Percentiles rank a stretch among this genome's conserved stretches.
Evolutionary conservation across 2,797 vertebrate species (phyloP).

Genomic region (Serranus cabrilla): DNA sequence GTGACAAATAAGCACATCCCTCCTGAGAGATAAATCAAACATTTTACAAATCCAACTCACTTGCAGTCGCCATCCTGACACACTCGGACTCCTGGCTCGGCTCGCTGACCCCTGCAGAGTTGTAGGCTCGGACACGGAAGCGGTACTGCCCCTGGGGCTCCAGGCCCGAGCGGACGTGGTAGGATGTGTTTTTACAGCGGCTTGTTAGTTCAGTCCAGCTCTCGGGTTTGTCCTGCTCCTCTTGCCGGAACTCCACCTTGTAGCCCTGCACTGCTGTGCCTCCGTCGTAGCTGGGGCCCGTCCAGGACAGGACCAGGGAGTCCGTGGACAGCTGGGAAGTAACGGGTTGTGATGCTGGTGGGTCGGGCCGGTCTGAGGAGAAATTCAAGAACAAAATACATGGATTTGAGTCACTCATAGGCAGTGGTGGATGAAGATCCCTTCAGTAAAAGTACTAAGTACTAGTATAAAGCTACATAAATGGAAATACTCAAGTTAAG

Average conservation of each 20-base stretch:
- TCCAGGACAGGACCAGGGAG: conserved; percentile 88
- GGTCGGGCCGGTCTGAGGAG: conserved; percentile 81
- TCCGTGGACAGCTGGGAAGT: conserved; percentile 78
- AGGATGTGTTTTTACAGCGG: conserved; percentile 83
- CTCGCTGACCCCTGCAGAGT: conserved; percentile 82
- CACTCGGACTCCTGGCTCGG: conserved; percentile 81
- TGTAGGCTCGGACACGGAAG: conserved; percentile 86
- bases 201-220: conserved; percentile 78
- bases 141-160: conserved; percentile 77
- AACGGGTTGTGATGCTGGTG: conserved; percentile 83
- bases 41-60: conserved; percentile 58
- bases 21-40: not conserved
- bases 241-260: conserved; percentile 78
- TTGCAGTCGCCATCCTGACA: conserved; percentile 77
- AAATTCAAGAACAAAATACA: not conserved
- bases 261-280: conserved; percentile 86
- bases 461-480: no score
- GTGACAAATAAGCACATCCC: not conserved
- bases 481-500: no score
- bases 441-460: no score
- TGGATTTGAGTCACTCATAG: not conserved
- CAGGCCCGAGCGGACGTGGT: conserved; percentile 78
- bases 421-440: no score
- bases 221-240: conserved; percentile 25
- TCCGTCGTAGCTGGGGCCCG: conserved; percentile 86